phyloP scores from a whole-genome alignment of 2,113 vertebrate genomes.

The Hoplias malabaricus region DNA sequence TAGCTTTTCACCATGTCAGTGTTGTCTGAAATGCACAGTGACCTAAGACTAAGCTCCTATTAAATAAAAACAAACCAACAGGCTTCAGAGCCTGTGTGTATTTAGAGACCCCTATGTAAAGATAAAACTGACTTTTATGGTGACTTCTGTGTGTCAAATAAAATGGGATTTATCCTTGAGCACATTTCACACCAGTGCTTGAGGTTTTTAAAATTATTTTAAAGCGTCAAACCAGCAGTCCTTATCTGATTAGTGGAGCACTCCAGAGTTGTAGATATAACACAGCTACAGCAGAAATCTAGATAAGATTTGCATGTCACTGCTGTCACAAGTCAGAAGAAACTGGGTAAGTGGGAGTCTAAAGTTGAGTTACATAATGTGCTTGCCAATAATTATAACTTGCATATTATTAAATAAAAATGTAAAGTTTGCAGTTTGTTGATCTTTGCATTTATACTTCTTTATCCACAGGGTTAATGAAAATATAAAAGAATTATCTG shows the following conservation, averaged over 20 bases:
- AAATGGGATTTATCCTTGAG: neutral
- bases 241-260: conserved; percentile 24
- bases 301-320: neutral
- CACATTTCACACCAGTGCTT: neutral
- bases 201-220: conserved; percentile 1
- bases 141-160: neutral
- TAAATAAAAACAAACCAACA: neutral
- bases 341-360: too few species aligned
- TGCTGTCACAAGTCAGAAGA: too few species aligned
- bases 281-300: neutral
- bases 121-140: neutral
- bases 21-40: too few species aligned
- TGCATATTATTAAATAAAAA: too few species aligned
- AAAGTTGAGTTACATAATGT: too few species aligned
- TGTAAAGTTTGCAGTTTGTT: too few species aligned
- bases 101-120: neutral
- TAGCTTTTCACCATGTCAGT: neutral
- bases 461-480: too few species aligned
- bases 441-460: too few species aligned
- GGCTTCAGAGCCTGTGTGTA: neutral
- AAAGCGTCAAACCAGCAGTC: neutral
- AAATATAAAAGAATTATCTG: too few species aligned
- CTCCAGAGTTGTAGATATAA: neutral
- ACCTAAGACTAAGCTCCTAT: neutral
- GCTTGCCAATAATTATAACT: too few species aligned